Evolutionary conservation across 2,113 vertebrate genomes (phyloP), one percentile per base, ranked within the genome.

Genomic region (Neodontobutis hainanensis): DNA sequence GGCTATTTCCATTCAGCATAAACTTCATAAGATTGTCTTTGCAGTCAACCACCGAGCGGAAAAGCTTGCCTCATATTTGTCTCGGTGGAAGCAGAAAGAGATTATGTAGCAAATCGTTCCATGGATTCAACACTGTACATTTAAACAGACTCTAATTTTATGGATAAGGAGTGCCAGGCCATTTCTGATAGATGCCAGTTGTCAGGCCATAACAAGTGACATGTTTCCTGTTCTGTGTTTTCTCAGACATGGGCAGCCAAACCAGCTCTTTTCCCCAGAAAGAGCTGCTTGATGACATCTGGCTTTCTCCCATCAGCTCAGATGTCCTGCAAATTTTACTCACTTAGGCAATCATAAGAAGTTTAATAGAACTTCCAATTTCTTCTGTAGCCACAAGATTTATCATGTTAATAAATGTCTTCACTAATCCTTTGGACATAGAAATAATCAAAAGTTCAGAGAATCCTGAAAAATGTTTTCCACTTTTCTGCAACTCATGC

Each of bases 61-160:
- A 89, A 89, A 84, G 73, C 83, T 80, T 62, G 80, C 76, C 78
- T 85, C 80, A 81, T 77, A 85, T 85, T 87, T 78, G 79, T 82
- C 78, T 83, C 70, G 11, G 43, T 66, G 62, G 73, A 63, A 85
- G 70, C 68, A 68, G 51, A 84, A 75, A 86, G 86, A 79, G 85
- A 89, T 88, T 90, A 84, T 83, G 84, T 57, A 57, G 71, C 53
- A 78, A 87, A 84, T 82, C 69, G 78, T 84, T 88, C 75, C 75
- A 72, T 61, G 74, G 75, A 75, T 83, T 85, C 46, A 49, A 68
- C 78, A 74, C 74, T 83, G 75, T 85, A 76, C 81, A 82, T 86
- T 87, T 86, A 85, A 87, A 86, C 84, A 72, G 74, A 82, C 68
- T 76, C 46, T 80, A 78, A 89, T 87, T 86, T 83, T 85, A 86